A percentile compares a stretch with the other conserved stretches of the same genome.
Conservation (phyloP, 2,113 vertebrate species). For the Colius striatus region DNA sequence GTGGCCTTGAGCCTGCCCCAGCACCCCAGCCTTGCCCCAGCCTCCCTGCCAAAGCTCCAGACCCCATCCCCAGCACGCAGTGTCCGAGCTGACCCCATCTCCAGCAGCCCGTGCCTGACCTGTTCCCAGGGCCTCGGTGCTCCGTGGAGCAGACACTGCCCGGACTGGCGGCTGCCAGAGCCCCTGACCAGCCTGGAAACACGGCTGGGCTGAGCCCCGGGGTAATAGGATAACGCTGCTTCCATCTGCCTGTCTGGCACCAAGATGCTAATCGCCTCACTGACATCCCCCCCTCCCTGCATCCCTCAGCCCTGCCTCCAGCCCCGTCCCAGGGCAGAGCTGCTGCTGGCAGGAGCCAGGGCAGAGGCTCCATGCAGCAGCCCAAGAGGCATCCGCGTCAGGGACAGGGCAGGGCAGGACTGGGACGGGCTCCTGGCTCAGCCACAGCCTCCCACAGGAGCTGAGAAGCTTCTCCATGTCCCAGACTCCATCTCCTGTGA, state of each 20-base stretch:
- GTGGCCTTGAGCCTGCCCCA: not conserved
- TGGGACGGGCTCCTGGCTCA: not conserved
- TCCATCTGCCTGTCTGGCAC: slow-evolving; percentile 53
- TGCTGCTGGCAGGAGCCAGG: accelerated
- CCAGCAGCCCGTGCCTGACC: not conserved
- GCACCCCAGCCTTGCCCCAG: not conserved
- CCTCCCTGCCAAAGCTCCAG: not conserved
- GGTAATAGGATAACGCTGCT: slow-evolving; percentile 44
- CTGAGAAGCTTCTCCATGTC: not conserved
- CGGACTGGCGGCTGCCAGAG: not conserved
- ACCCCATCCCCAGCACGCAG: not conserved
- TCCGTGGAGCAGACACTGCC: not conserved
- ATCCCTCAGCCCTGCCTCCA: not conserved
- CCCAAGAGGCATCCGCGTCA: accelerated
- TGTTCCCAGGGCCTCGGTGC: not conserved
- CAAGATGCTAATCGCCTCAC: not conserved
- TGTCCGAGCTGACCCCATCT: not conserved
- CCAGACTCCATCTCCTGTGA: too few species aligned
- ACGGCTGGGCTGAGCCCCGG: not conserved
- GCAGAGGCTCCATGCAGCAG: not conserved
- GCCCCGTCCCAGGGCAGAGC: not conserved
- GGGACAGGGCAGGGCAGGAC: not conserved
- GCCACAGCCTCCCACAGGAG: accelerated
- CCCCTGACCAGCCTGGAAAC: not conserved
- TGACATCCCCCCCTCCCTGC: not conserved